These are phyloP conservation scores for Amblyteles armatorius DNA, from an alignment of 2,888 invertebrate genomes.

Conservation along the genomic window DNA sequence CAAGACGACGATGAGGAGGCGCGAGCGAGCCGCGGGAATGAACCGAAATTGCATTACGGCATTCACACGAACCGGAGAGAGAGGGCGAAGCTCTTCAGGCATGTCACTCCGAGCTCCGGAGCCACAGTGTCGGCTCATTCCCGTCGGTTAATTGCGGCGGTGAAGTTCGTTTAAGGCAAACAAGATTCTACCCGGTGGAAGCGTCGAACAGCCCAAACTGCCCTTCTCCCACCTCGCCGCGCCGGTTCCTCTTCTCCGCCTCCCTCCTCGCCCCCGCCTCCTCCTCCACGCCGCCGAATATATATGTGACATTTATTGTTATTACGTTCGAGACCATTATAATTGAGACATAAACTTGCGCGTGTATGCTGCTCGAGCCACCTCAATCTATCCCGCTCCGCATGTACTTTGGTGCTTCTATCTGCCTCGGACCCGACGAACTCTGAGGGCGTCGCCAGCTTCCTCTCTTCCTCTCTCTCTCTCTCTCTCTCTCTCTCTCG, in stretches of 20 bases:
- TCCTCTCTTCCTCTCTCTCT: too few relatives aligned
- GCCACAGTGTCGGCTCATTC: conserved; percentile 66
- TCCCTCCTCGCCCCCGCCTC: conserved; percentile 15
- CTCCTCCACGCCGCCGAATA: conserved; percentile 62
- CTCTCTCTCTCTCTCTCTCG: too few relatives aligned
- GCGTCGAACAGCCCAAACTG: conserved; percentile 42
- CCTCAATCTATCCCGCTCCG: conserved; percentile 58
- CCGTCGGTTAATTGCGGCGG: conserved; percentile 76
- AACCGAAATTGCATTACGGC: conserved; percentile 1
- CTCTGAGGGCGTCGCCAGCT: background rate
- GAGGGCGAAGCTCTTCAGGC: background rate
- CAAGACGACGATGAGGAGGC: conserved; percentile 17
- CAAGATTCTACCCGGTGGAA: conserved; percentile 72
- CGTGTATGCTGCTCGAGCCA: conserved; percentile 69
- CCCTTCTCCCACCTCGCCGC: conserved; percentile 19
- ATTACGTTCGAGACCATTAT: conserved; percentile 77
- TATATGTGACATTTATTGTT: conserved; percentile 80
- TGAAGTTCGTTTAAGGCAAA: conserved; percentile 77
- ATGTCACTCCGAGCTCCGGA: conserved; percentile 10
- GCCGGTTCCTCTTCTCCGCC: conserved; percentile 29
- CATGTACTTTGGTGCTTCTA: conserved; percentile 9
- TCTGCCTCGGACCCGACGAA: background rate
- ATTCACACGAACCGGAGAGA: background rate
- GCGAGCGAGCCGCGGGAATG: conserved; percentile 13
- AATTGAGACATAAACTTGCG: conserved; percentile 80